A percentile compares a stretch with the other conserved stretches of the same genome.
Conservation (phyloP, 2,888 invertebrate species). For the Trichopoda pennipes region DNA sequence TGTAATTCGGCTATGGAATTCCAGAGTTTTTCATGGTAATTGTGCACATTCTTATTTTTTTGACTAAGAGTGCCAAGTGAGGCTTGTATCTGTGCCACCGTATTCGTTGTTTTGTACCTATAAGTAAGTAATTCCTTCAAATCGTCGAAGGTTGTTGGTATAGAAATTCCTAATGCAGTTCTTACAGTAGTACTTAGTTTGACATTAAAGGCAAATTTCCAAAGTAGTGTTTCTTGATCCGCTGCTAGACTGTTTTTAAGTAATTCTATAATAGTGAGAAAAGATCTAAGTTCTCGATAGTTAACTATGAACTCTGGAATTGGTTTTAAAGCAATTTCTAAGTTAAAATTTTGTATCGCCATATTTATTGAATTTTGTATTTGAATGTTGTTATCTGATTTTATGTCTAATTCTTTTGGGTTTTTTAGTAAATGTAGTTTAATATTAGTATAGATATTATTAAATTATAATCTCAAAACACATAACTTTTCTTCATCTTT, state of each 20-base stretch:
- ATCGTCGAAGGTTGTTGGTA: neutral
- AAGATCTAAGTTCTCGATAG: constrained; percentile 5
- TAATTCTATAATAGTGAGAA: constrained; percentile 8
- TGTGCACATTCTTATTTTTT: neutral
- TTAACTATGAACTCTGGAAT: constrained; percentile 8
- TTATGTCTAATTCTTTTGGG: neutral
- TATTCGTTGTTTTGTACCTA: neutral
- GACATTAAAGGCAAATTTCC: neutral
- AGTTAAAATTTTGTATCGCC: constrained; percentile 10
- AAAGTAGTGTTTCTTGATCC: neutral
- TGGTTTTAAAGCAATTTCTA: neutral
- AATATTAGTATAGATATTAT: constrained; percentile 3
- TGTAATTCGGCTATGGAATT: neutral
- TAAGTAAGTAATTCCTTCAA: constrained; percentile 11
- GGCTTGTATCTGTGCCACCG: constrained; percentile 10
- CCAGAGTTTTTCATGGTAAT: neutral
- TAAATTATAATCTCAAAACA: neutral
- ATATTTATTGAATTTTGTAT: neutral
- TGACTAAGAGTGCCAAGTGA: neutral
- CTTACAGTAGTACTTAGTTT: neutral
- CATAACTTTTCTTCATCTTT: neutral
- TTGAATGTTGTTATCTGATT: neutral
- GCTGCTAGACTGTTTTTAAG: neutral
- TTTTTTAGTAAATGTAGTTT: neutral
- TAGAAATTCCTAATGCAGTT: neutral